These are phyloP conservation scores for Yponomeuta malinellus DNA, from an alignment of 2,888 invertebrate genomes.

Conservation along the genomic window DNA sequence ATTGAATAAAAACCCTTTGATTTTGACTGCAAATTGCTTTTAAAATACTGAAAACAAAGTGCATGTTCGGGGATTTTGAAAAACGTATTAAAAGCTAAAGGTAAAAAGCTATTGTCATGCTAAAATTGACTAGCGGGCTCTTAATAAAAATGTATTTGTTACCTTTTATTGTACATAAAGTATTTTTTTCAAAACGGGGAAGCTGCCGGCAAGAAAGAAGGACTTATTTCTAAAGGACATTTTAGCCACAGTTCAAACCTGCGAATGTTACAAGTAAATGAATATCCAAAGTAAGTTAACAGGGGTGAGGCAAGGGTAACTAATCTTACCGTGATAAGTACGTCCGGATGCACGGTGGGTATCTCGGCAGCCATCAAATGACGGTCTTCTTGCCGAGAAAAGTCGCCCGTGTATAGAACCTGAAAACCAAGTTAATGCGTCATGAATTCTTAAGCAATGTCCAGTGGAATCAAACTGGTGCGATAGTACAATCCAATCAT, in stretches of 20 bases:
- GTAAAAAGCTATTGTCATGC: no score
- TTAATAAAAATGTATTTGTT: no score
- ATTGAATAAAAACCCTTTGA: no score
- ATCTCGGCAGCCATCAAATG: conserved; percentile 99
- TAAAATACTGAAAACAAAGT: no score
- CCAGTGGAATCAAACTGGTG: no score
- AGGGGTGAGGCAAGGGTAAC: no score
- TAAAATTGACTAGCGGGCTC: no score
- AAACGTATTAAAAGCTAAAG: background rate
- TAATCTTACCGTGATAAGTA: conserved; percentile 88
- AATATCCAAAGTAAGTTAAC: background rate
- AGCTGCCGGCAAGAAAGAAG: background rate
- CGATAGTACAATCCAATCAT: no score
- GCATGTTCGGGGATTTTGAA: background rate
- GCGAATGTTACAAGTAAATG: background rate
- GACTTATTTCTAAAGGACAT: no score
- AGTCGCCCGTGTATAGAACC: conserved; percentile 97
- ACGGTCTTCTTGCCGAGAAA: conserved; percentile 98
- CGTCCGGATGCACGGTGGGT: conserved; percentile 96
- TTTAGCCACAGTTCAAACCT: background rate
- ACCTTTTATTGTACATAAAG: no score
- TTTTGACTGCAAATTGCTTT: no score
- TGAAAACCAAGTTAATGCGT: conserved; percentile 31
- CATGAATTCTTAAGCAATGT: no score
- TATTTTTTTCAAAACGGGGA: background rate